Conservation (phyloP, 2,888 invertebrate species). For the Parnassius apollo region DNA sequence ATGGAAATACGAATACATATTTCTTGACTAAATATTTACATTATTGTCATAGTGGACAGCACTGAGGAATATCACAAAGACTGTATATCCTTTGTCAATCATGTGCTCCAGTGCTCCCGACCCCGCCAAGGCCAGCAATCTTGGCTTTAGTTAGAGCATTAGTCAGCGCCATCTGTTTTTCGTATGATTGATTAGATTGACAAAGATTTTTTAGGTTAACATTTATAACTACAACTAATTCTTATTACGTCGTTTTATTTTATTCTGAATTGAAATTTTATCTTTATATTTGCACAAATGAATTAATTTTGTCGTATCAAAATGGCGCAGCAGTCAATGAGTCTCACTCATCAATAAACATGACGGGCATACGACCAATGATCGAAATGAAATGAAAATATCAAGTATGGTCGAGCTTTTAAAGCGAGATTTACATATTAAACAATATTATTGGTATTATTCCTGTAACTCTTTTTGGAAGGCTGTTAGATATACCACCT, state of each 20-base stretch:
- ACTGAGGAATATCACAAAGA: slow-evolving; percentile 51
- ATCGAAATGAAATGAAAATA: slow-evolving; percentile 71
- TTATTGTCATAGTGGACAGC: slow-evolving; percentile 8
- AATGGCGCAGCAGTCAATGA: slow-evolving; percentile 59
- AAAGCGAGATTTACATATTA: slow-evolving; percentile 70
- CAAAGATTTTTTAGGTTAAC: slow-evolving; percentile 59
- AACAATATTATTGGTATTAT: slow-evolving; percentile 64
- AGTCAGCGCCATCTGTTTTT: slow-evolving; percentile 71
- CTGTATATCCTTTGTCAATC: slow-evolving; percentile 76
- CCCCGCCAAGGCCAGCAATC: slow-evolving; percentile 71
- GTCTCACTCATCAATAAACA: slow-evolving; percentile 71
- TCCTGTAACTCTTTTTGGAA: slow-evolving; percentile 34
- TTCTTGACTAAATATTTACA: neutral
- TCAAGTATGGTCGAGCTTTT: slow-evolving; percentile 64
- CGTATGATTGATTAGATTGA: slow-evolving; percentile 70
- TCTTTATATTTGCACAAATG: slow-evolving; percentile 25
- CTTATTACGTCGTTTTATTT: slow-evolving; percentile 34
- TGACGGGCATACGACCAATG: slow-evolving; percentile 56
- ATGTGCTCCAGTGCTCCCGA: slow-evolving; percentile 67
- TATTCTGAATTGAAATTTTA: slow-evolving; percentile 17
- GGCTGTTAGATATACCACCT: neutral
- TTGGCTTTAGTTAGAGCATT: slow-evolving; percentile 57
- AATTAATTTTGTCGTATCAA: slow-evolving; percentile 34
- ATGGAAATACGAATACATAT: too few relatives aligned
- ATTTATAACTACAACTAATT: slow-evolving; percentile 38